A percentile compares a stretch with the other conserved stretches of the same genome.
These are phyloP conservation scores for Drosophila cognata DNA, from an alignment of 2,888 invertebrate species.

Conservation along the genomic window DNA sequence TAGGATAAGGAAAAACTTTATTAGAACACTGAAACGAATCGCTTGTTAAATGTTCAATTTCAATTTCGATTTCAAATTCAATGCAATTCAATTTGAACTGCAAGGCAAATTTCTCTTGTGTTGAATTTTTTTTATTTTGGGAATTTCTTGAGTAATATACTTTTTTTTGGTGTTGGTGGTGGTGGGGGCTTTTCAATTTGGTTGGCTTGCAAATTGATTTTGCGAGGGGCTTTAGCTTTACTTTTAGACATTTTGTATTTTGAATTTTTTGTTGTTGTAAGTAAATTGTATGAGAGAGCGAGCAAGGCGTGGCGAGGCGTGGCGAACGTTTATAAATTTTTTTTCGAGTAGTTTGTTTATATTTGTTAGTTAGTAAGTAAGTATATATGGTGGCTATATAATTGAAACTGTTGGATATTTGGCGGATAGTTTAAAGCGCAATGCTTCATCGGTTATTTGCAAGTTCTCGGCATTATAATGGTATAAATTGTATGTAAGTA, in stretches of 20 bases:
- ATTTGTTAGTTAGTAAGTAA: slow-evolving; percentile 42
- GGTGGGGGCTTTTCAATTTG: slow-evolving; percentile 59
- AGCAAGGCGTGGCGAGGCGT: slow-evolving; percentile 70
- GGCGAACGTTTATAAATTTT: slow-evolving; percentile 34
- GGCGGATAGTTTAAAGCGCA: slow-evolving; percentile 42
- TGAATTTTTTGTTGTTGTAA: slow-evolving; percentile 20
- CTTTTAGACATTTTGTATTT: slow-evolving; percentile 43
- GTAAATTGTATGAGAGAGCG: slow-evolving; percentile 52
- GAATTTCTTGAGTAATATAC: slow-evolving; percentile 41
- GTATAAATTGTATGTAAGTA: slow-evolving; percentile 32
- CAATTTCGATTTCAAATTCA: slow-evolving; percentile 16
- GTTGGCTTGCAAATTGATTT: slow-evolving; percentile 56
- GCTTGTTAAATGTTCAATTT: slow-evolving; percentile 22
- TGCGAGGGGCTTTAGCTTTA: slow-evolving; percentile 44
- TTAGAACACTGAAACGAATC: slow-evolving; percentile 45
- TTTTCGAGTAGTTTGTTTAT: slow-evolving; percentile 35
- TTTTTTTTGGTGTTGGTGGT: slow-evolving; percentile 39
- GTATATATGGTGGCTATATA: slow-evolving; percentile 40
- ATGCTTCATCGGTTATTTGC: slow-evolving; percentile 48
- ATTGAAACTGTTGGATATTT: slow-evolving; percentile 48
- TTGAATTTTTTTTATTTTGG: slow-evolving; percentile 34
- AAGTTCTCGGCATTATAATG: slow-evolving; percentile 44
- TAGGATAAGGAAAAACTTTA: slow-evolving; percentile 32
- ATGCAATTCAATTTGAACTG: slow-evolving; percentile 66
- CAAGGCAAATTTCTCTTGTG: slow-evolving; percentile 70